Conservation (phyloP, 2,113 vertebrate species). For the Lepus europaeus region DNA sequence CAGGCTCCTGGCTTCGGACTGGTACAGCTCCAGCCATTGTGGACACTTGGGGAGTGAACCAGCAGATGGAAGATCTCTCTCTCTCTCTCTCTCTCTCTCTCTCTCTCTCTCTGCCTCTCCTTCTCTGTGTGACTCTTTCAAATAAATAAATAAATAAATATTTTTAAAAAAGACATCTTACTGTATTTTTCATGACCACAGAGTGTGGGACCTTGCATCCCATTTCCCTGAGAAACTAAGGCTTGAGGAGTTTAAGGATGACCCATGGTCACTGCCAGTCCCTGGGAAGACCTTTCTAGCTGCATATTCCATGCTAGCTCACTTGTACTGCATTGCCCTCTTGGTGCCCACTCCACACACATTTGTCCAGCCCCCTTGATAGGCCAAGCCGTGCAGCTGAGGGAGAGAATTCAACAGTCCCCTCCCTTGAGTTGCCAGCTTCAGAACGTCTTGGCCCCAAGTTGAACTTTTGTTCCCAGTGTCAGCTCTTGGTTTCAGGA, state of each 20-base stretch:
- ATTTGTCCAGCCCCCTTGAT: background rate
- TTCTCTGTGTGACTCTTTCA: no score
- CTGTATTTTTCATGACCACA: background rate
- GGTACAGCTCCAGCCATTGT: no score
- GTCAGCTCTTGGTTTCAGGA: constrained; percentile 57
- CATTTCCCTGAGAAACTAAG: background rate
- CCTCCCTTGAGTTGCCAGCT: constrained; percentile 5
- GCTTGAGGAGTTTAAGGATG: background rate
- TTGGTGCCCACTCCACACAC: background rate
- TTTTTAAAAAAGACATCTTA: background rate
- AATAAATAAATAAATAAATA: no score
- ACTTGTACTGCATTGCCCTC: background rate
- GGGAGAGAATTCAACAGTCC: background rate
- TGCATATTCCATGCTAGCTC: background rate
- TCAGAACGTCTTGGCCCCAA: constrained; percentile 40
- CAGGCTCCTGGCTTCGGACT: no score
- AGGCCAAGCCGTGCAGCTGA: background rate
- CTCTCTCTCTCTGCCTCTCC: no score
- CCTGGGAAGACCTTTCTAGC: background rate
- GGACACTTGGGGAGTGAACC: no score
- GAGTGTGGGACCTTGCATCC: accelerated
- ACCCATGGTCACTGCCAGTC: background rate
- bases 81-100: no score
- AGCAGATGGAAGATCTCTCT: no score
- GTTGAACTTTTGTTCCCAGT: background rate